Conservation (phyloP, 2,797 vertebrate species). For the Balearica regulorum region DNA sequence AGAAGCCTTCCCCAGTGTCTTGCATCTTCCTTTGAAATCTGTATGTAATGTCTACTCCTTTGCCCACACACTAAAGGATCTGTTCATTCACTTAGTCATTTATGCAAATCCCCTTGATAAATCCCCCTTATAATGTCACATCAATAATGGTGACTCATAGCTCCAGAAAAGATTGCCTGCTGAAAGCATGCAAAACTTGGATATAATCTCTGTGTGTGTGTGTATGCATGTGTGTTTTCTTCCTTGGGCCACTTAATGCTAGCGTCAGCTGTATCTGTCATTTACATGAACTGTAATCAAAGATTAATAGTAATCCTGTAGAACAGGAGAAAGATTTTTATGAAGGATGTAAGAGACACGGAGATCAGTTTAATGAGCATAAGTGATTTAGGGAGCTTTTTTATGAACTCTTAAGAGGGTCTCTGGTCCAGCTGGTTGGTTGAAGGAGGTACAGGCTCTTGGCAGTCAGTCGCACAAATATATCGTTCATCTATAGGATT, state of each 20-base stretch:
- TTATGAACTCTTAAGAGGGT: background rate
- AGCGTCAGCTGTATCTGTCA: background rate
- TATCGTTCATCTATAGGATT: background rate
- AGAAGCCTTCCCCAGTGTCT: background rate
- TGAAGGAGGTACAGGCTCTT: background rate
- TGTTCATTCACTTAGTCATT: conserved; percentile 61
- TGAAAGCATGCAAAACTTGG: conserved; percentile 7
- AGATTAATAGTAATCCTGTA: background rate
- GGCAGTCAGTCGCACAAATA: background rate
- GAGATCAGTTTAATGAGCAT: background rate
- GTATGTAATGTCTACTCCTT: background rate
- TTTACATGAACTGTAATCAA: background rate
- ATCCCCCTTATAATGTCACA: conserved; percentile 36
- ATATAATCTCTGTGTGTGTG: background rate
- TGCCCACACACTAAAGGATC: conserved; percentile 27
- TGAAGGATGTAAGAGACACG: background rate
- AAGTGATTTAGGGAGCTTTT: background rate
- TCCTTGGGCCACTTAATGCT: background rate
- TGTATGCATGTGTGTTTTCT: background rate
- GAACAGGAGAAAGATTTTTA: background rate
- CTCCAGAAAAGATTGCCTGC: conserved; percentile 13
- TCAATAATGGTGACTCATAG: conserved; percentile 57
- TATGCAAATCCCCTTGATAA: conserved; percentile 47
- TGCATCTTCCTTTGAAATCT: conserved; percentile 32
- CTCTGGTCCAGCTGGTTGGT: background rate